These are phyloP conservation scores for Microplitis mediator DNA, from an alignment of 1,140 invertebrate genomes.

Conservation along the genomic window DNA sequence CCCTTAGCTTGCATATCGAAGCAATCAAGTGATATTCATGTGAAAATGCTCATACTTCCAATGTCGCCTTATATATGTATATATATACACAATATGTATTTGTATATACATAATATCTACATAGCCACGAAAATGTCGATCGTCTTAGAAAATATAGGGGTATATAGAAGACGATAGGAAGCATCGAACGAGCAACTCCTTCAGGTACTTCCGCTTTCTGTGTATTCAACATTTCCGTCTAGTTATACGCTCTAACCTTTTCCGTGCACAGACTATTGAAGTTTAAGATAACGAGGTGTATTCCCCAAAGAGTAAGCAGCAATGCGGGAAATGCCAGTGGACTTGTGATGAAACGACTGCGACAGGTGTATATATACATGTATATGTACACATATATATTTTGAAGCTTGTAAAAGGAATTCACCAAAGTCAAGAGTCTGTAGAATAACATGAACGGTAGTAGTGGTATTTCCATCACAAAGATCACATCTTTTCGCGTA, in stretches of 20 bases:
- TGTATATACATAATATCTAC: neutral
- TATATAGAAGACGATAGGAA: neutral
- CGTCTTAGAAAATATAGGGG: neutral
- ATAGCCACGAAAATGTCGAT: neutral
- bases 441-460: constrained; percentile 15
- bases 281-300: constrained; percentile 21
- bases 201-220: neutral
- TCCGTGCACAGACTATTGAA: neutral
- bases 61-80: neutral
- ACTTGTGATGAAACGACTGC: constrained; percentile 7
- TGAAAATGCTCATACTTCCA: neutral
- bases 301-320: neutral
- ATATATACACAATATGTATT: neutral
- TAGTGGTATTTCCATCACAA: constrained; percentile 24
- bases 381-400: neutral
- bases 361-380: neutral
- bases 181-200: constrained; percentile 16
- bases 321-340: constrained; percentile 9
- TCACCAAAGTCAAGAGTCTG: neutral
- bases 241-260: neutral
- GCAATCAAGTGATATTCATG: constrained; percentile 24
- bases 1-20: constrained; percentile 9
- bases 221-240: neutral
- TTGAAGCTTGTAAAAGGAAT: neutral
- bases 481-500: constrained; percentile 10